Evolutionary conservation across 2,797 vertebrate genomes (phyloP).

Genomic region (Antrozous pallidus): DNA sequence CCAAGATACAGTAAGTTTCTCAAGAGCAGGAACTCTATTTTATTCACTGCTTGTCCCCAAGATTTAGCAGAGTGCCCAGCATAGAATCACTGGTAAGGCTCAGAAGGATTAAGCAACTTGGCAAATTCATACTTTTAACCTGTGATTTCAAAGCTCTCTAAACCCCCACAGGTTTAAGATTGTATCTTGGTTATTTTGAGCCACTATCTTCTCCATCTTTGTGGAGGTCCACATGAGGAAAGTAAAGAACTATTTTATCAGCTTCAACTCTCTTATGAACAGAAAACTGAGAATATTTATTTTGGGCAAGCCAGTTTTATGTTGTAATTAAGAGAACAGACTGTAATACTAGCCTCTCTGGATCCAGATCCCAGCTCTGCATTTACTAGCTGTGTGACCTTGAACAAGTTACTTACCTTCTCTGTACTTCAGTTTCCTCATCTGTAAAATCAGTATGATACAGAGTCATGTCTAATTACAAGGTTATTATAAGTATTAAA

Average conservation of each 20-base stretch:
- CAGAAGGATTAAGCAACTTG: neutral
- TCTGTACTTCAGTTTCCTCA: slow-evolving; percentile 24
- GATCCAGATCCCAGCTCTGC: neutral
- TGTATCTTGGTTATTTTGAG: neutral
- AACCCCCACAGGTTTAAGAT: neutral
- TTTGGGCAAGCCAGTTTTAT: neutral
- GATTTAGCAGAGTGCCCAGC: neutral
- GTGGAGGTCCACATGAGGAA: neutral
- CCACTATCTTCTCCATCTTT: neutral
- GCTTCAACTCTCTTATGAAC: neutral
- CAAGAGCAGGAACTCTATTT: neutral
- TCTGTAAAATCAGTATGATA: slow-evolving; percentile 31
- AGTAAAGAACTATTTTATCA: neutral
- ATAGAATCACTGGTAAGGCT: neutral
- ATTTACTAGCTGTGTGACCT: slow-evolving; percentile 6
- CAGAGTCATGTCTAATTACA: neutral
- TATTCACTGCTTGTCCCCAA: neutral
- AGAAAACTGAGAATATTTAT: neutral
- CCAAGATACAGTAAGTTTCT: neutral
- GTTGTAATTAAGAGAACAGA: neutral
- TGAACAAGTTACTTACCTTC: neutral
- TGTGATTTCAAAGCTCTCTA: neutral
- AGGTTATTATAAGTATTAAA: neutral
- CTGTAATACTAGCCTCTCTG: neutral
- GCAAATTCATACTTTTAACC: neutral